A percentile compares a stretch with the other conserved stretches of the same genome.
Evolutionary conservation across 2,797 vertebrate species (phyloP).

Genomic region (Melanogrammus aeglefinus): DNA sequence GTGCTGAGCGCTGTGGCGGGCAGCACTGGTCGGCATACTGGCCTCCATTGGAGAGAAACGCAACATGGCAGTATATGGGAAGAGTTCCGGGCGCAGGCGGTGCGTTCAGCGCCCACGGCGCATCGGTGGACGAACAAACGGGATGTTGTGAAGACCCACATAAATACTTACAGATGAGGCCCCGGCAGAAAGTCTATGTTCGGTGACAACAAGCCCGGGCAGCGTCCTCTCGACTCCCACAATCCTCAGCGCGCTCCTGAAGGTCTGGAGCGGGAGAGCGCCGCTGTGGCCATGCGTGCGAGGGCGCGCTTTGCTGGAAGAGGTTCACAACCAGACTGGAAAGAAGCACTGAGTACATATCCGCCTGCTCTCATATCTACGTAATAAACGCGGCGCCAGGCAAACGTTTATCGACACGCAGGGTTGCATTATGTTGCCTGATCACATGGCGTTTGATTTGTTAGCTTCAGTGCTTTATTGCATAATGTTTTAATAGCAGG

Average conservation of each 20-base stretch:
- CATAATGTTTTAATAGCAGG: no score
- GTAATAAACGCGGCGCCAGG: no score
- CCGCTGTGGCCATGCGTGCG: slow-evolving; percentile 37
- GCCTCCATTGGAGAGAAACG: slow-evolving; percentile 43
- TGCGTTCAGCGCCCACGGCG: neutral
- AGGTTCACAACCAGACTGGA: neutral
- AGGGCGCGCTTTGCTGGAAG: neutral
- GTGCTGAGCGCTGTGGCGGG: slow-evolving; percentile 10
- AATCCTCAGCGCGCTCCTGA: slow-evolving; percentile 70
- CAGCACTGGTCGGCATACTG: slow-evolving; percentile 53
- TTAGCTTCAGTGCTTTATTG: no score
- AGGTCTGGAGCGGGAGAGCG: slow-evolving; percentile 26
- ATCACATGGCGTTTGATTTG: no score
- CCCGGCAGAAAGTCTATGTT: slow-evolving; percentile 51
- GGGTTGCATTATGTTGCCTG: no score
- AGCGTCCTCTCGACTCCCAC: slow-evolving; percentile 62
- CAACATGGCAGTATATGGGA: slow-evolving; percentile 40
- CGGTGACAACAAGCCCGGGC: slow-evolving; percentile 36
- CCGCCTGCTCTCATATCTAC: no score
- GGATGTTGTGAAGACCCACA: slow-evolving; percentile 5
- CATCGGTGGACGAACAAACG: neutral
- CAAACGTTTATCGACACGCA: no score
- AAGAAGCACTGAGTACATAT: neutral
- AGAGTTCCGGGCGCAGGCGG: neutral
- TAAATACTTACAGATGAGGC: slow-evolving; percentile 64